Evolutionary conservation across 2,888 invertebrate species (phyloP).

Genomic region (Synergus itoensis): DNA sequence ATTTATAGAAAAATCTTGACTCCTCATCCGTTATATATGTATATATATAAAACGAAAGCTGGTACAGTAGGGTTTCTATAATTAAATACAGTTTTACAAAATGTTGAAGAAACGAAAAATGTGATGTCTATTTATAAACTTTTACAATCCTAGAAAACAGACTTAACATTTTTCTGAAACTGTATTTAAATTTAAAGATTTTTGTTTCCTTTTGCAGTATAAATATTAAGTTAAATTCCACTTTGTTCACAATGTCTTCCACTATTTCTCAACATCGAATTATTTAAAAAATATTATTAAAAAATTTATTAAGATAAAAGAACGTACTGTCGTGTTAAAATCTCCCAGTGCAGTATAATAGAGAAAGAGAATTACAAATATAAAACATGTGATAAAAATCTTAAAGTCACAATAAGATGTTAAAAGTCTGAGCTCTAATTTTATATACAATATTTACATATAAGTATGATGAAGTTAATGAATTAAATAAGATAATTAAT

Average conservation of each 20-base stretch:
- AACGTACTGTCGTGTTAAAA: neutral
- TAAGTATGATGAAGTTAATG: neutral
- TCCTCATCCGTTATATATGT: neutral
- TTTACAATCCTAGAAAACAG: neutral
- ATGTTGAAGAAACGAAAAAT: neutral
- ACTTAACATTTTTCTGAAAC: neutral
- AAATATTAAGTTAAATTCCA: neutral
- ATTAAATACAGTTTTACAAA: neutral
- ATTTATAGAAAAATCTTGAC: neutral
- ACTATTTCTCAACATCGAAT: constrained; percentile 24
- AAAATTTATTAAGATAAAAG: neutral
- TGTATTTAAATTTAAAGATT: neutral
- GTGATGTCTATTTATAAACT: neutral
- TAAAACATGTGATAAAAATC: neutral
- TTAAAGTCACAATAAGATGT: neutral
- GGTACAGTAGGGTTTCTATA: neutral
- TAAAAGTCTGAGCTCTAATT: constrained; percentile 23
- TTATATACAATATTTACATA: constrained; percentile 1
- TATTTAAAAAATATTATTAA: neutral
- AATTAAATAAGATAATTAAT: neutral
- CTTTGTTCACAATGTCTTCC: constrained; percentile 18
- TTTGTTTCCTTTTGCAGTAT: constrained; percentile 1
- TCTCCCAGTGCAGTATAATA: neutral
- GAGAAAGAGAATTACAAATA: constrained; percentile 30
- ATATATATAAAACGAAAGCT: neutral